A percentile compares a stretch with the other conserved stretches of the same genome.
phyloP scores from a whole-genome alignment of 2,888 invertebrate genomes.

The Chalcosyrphus nemorum region DNA sequence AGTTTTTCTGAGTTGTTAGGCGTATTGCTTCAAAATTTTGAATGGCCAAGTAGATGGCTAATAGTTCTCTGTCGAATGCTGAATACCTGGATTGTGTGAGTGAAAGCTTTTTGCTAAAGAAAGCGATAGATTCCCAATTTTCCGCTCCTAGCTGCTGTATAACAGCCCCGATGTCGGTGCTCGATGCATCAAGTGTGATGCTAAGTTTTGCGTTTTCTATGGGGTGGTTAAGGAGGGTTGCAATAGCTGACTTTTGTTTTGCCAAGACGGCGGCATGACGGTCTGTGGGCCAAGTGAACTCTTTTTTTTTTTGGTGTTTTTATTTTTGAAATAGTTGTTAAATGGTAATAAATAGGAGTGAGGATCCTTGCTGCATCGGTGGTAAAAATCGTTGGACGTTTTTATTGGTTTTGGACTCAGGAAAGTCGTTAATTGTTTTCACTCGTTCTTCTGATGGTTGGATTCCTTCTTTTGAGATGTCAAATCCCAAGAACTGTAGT shows the following conservation, averaged over 20 bases:
- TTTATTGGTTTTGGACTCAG: no score
- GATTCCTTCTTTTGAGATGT: background rate
- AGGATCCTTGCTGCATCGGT: no score
- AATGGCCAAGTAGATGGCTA: conserved; percentile 59
- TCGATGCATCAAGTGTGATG: background rate
- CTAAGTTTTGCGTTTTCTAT: background rate
- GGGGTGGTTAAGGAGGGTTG: background rate
- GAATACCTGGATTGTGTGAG: background rate
- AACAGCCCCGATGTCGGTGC: background rate
- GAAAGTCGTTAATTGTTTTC: background rate
- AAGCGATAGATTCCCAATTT: conserved; percentile 15
- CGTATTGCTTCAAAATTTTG: background rate
- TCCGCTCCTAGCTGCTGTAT: background rate
- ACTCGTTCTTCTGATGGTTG: background rate
- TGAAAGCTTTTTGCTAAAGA: background rate
- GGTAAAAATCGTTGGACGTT: no score
- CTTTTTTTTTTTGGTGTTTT: background rate
- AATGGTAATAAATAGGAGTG: background rate
- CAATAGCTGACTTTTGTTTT: background rate
- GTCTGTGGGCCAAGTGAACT: background rate
- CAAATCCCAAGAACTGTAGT: conserved; percentile 1
- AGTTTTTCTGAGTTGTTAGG: no score
- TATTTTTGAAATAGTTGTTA: background rate
- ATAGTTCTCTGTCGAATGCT: conserved; percentile 10
- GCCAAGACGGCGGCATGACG: background rate